Evolutionary conservation across 1,140 invertebrate species (phyloP).

Genomic region (Steinernema khuongi): DNA sequence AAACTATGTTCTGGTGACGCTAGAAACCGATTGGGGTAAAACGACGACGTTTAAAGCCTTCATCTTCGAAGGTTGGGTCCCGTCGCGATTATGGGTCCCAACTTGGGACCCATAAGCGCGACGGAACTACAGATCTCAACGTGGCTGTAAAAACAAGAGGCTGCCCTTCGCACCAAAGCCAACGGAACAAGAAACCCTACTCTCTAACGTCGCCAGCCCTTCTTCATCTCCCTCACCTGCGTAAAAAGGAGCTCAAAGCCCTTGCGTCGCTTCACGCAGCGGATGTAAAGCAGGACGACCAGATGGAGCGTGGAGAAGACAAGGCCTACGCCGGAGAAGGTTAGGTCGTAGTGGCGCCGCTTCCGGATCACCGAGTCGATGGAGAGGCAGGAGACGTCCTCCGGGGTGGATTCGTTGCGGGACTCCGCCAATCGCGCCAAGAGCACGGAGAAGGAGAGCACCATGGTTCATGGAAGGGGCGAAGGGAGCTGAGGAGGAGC

Average conservation of each 20-base stretch:
- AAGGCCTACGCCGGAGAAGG: not conserved
- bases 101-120: too few species aligned
- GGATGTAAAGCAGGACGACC: not conserved
- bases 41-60: too few species aligned
- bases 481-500: not conserved
- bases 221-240: not conserved
- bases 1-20: too few species aligned
- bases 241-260: not conserved
- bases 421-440: not conserved
- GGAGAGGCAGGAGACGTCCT: not conserved
- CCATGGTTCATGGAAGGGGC: not conserved
- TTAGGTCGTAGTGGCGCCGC: not conserved
- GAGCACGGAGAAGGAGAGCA: not conserved
- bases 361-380: not conserved
- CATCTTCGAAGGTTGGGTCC: too few species aligned
- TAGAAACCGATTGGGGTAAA: too few species aligned
- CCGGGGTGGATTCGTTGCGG: not conserved
- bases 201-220: not conserved
- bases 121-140: too few species aligned
- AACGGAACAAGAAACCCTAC: too few species aligned
- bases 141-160: too few species aligned
- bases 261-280: not conserved
- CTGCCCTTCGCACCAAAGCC: too few species aligned
- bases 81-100: too few species aligned
- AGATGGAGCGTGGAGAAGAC: slow-evolving; percentile 1